These are phyloP conservation scores for Eumacrocentrus americanus DNA, from an alignment of 2,888 invertebrate species.

Conservation along the genomic window DNA sequence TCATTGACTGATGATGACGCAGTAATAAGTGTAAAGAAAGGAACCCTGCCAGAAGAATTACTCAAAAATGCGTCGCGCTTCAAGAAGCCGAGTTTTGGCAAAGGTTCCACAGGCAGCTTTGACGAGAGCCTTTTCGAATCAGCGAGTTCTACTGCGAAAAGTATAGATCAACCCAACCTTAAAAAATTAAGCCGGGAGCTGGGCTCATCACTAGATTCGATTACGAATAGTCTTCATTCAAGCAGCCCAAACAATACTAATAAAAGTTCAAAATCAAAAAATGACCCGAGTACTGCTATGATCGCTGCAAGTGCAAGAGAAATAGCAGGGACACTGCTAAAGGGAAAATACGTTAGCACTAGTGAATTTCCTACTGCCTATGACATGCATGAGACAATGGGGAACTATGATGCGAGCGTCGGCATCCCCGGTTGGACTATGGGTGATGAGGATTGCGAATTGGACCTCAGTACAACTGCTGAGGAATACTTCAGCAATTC, in stretches of 20 bases:
- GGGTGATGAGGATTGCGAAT: slow-evolving; percentile 62
- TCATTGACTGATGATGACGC: slow-evolving; percentile 56
- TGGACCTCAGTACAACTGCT: slow-evolving; percentile 69
- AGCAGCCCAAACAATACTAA: slow-evolving; percentile 53
- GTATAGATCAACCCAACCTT: slow-evolving; percentile 43
- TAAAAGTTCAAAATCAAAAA: slow-evolving; percentile 29
- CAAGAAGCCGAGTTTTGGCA: slow-evolving; percentile 52
- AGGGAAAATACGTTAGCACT: slow-evolving; percentile 56
- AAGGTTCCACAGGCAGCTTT: slow-evolving; percentile 54
- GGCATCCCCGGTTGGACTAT: slow-evolving; percentile 66
- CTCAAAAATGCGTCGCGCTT: slow-evolving; percentile 57
- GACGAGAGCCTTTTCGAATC: slow-evolving; percentile 58
- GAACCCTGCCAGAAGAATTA: slow-evolving; percentile 46
- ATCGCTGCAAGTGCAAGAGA: slow-evolving; percentile 53
- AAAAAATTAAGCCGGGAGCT: slow-evolving; percentile 53
- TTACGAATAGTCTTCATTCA: slow-evolving; percentile 57
- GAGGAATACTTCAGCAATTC: slow-evolving; percentile 71
- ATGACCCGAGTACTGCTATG: slow-evolving; percentile 28
- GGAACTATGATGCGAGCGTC: slow-evolving; percentile 60
- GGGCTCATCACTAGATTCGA: slow-evolving; percentile 56
- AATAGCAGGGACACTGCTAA: slow-evolving; percentile 56
- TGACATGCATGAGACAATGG: slow-evolving; percentile 52
- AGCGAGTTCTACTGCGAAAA: slow-evolving; percentile 35
- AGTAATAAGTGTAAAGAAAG: slow-evolving; percentile 40
- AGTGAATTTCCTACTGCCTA: slow-evolving; percentile 54